These are phyloP conservation scores for Oasisia sp. DNA, from an alignment of 2,888 invertebrate genomes.

Conservation along the genomic window DNA sequence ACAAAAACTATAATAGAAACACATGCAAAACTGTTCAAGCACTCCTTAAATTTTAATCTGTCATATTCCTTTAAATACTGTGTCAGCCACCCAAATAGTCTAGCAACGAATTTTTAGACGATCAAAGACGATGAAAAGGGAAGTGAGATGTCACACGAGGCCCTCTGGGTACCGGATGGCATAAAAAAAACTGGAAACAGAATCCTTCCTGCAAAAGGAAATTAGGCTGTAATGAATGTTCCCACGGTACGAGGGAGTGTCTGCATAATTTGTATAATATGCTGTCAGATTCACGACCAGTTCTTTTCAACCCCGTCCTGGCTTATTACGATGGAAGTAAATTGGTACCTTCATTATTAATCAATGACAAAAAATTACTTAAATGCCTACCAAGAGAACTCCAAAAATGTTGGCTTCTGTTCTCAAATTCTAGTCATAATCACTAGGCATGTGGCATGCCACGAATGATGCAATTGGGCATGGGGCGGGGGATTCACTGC, in stretches of 20 bases:
- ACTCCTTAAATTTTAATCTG: neutral
- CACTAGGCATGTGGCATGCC: neutral
- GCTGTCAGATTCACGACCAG: neutral
- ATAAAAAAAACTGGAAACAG: neutral
- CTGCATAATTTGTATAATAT: neutral
- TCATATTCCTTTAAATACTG: neutral
- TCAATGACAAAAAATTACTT: neutral
- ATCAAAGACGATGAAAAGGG: neutral
- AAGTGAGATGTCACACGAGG: neutral
- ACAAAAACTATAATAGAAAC: neutral
- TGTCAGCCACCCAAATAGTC: neutral
- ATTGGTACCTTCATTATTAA: neutral
- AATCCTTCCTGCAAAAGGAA: neutral
- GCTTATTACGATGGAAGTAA: neutral
- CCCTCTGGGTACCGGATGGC: neutral
- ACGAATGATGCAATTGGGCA: neutral
- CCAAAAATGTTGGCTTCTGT: neutral
- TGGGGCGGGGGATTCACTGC: neutral
- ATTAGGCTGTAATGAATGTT: neutral
- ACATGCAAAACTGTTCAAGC: neutral
- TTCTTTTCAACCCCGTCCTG: neutral
- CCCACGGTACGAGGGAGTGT: neutral
- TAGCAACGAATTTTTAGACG: neutral
- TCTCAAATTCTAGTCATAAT: neutral
- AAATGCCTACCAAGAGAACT: neutral